A percentile compares a stretch with the other conserved stretches of the same genome.
These are phyloP conservation scores for Acanthurus lineatus DNA, from an alignment of 2,797 vertebrate species.

Conservation along the genomic window DNA sequence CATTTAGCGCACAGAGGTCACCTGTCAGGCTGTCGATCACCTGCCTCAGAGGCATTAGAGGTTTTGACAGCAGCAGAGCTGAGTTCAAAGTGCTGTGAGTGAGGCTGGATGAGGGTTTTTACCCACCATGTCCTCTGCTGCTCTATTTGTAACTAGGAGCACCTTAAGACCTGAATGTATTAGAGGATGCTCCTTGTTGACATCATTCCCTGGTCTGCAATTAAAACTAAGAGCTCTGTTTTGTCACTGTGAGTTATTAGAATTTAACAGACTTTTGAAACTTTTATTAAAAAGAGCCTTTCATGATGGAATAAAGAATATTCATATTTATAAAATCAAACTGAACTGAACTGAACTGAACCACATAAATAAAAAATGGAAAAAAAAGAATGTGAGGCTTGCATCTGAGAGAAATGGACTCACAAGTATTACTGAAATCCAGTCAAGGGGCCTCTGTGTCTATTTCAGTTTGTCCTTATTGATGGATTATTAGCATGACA, in stretches of 20 bases:
- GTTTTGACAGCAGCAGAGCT: no score
- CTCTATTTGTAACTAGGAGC: no score
- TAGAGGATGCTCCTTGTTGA: background rate
- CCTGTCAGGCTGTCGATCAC: background rate
- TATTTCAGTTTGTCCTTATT: background rate
- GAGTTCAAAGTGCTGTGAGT: no score
- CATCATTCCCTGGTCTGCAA: background rate
- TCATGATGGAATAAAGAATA: background rate
- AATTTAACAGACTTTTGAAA: no score
- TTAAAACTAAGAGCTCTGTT: no score
- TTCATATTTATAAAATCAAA: background rate
- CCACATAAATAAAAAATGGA: background rate
- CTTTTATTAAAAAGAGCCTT: background rate
- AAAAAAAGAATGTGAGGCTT: background rate
- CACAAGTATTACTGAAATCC: background rate
- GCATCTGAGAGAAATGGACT: background rate
- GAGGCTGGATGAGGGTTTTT: no score
- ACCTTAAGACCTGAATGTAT: no score
- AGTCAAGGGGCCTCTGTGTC: background rate
- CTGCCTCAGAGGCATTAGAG: no score
- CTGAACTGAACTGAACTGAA: background rate
- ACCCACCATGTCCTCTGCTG: no score
- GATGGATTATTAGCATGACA: slow-evolving; percentile 18
- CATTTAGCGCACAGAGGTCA: background rate
- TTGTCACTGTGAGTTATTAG: background rate